phyloP scores from a whole-genome alignment of 2,797 vertebrate genomes.

The Darevskia mixta region DNA sequence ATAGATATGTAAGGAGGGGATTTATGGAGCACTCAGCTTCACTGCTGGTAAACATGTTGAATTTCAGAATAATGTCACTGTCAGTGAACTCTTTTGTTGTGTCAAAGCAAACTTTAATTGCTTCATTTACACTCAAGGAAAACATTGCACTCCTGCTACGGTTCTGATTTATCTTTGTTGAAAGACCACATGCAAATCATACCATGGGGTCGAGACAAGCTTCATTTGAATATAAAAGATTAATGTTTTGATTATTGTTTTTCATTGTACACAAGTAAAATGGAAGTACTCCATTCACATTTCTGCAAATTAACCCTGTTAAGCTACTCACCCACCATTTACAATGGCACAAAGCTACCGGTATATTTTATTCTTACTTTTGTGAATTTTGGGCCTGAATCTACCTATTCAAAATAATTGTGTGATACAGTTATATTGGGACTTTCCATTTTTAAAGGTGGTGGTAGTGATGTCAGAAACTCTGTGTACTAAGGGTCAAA shows the following conservation, averaged over 20 bases:
- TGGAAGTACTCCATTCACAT: background rate
- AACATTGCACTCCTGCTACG: conserved; percentile 26
- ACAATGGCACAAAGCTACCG: background rate
- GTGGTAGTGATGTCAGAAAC: background rate
- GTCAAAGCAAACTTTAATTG: conserved; percentile 35
- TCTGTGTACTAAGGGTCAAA: background rate
- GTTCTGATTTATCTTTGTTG: conserved; percentile 38
- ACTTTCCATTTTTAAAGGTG: background rate
- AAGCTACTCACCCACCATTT: background rate
- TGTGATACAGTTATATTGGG: background rate
- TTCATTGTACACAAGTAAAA: background rate
- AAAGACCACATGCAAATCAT: conserved; percentile 29
- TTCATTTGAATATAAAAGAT: conserved; percentile 31
- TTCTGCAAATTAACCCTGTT: background rate
- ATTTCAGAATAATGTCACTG: conserved; percentile 30
- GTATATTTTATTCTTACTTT: background rate
- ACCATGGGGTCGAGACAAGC: conserved; percentile 9
- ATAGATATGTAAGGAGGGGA: conserved; percentile 19
- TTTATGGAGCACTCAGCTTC: conserved; percentile 29
- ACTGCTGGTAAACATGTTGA: conserved; percentile 25
- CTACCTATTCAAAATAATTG: background rate
- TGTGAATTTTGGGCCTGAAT: background rate
- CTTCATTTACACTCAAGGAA: conserved; percentile 35
- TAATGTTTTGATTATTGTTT: conserved; percentile 5
- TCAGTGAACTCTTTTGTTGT: conserved; percentile 24